These are phyloP conservation scores for Petromus typicus DNA, from an alignment of 2,113 vertebrate species.

Conservation along the genomic window DNA sequence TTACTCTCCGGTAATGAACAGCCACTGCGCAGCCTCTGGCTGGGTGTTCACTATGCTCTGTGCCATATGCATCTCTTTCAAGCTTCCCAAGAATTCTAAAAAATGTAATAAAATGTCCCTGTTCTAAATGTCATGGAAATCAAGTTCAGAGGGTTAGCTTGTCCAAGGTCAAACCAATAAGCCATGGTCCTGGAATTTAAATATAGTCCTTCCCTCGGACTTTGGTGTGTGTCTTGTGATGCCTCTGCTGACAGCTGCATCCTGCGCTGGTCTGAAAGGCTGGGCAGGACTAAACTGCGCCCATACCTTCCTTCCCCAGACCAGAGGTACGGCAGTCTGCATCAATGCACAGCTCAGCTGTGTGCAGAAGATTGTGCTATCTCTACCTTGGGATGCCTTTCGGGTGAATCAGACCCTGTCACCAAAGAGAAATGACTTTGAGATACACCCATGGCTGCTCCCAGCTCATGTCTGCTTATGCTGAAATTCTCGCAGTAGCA, in stretches of 20 bases:
- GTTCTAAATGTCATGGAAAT: slow-evolving; percentile 18
- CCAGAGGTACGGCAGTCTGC: background rate
- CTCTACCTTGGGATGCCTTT: background rate
- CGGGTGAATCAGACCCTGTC: background rate
- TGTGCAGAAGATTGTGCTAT: background rate
- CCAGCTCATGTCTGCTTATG: background rate
- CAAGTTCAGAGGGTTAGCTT: background rate
- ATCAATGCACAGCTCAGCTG: background rate
- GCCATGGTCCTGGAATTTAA: background rate
- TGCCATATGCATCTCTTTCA: background rate
- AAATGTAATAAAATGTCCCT: background rate
- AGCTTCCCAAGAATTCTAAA: background rate
- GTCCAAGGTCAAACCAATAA: background rate
- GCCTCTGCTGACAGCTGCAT: background rate
- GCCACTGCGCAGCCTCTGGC: background rate
- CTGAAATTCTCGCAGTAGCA: background rate
- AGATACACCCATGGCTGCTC: background rate
- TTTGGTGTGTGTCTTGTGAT: too few relatives aligned
- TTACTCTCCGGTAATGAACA: background rate
- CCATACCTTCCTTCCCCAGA: background rate
- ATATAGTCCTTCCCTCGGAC: background rate
- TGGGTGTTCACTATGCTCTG: background rate
- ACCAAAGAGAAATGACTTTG: slow-evolving; percentile 8
- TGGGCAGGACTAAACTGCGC: background rate
- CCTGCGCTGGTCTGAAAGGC: background rate